A percentile compares a stretch with the other conserved stretches of the same genome.
phyloP scores from a whole-genome alignment of 2,888 invertebrate genomes.

The Ganaspis brasiliensis region DNA sequence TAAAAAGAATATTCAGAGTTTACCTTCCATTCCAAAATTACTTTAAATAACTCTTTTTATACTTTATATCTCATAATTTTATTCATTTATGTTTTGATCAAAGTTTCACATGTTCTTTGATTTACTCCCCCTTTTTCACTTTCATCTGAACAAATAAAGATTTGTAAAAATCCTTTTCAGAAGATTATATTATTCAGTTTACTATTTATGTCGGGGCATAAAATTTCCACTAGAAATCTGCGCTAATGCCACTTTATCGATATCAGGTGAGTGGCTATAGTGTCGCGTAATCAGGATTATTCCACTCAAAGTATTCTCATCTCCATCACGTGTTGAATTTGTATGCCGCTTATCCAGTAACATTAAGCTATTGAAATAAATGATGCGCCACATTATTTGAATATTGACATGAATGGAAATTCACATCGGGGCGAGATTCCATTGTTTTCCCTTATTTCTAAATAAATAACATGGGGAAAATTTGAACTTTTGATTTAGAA shows the following conservation, averaged over 20 bases:
- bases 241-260: conserved; percentile 17
- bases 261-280: not conserved
- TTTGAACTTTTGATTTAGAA: too few species aligned
- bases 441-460: not conserved
- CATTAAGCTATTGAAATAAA: conserved; percentile 9
- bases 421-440: not conserved
- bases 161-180: not conserved
- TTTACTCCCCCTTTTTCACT: too few species aligned
- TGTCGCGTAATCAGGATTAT: conserved; percentile 33
- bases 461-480: too few species aligned
- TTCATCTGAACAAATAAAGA: too few species aligned
- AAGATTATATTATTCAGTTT: not conserved
- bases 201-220: conserved; percentile 8
- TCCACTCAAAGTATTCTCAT: conserved; percentile 24
- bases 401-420: not conserved
- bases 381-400: not conserved
- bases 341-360: not conserved
- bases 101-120: too few species aligned
- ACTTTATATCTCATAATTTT: too few species aligned
- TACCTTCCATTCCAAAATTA: not conserved
- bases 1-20: not conserved
- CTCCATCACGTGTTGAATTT: conserved; percentile 15
- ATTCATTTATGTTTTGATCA: too few species aligned
- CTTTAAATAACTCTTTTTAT: not conserved
- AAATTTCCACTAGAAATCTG: not conserved